Base-by-base conservation (phyloP, 64 coral and sea anemone genomes). In the Pachyseris speciosa region DNA sequence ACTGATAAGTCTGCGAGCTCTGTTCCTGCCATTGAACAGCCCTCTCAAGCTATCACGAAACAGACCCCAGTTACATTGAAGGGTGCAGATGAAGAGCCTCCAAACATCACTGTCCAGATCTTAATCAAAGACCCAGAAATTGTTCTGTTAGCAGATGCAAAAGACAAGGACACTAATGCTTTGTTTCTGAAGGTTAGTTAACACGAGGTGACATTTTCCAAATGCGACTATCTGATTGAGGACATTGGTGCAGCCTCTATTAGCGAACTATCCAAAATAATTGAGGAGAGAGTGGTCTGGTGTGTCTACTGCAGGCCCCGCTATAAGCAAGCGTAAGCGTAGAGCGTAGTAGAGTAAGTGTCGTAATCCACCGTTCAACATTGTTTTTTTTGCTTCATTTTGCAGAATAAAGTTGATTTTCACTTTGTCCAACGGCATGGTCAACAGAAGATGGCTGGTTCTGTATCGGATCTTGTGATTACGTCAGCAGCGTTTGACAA, bases 91-190 rank as follows among this genome's bases (percentile, higher is more conserved):
- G 92, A 95, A 45, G 90, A 90, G 60, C 72, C 89, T 10, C 85
- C 90, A 0, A 36, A 89, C 27, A 69, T 99, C 22, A 44, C 43
- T n/a, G 77, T 99, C 9, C 90, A 67, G 52, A 81, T 99, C 74
- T 19, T 48, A 17, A 75, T 99, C 7, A 91, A 89, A 48, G 86
- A 95, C 20, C 97, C 97, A 12, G 97, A 99, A 45, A 95, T 99
- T 36, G 87, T 95, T 30, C 50, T 98, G 20, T 57, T 98, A 27
- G 96, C 96, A 30, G 96, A 98, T 95, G 96, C 93, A 38, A 95
- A 81, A 38, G 93, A 98, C 73, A 98, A 98, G 43, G 80, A 79
- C 32, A 98, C 96, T 12, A 86, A 98, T 87, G 96, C 96, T 24
- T 51, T 98, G 51, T 89, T 98, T 52, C 77, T 98, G 27, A 94